Percentiles rank a stretch among this genome's conserved stretches.
Conservation (phyloP, 37 sponge, comb jelly and placozoan species). For the Chondrosia reniformis region DNA sequence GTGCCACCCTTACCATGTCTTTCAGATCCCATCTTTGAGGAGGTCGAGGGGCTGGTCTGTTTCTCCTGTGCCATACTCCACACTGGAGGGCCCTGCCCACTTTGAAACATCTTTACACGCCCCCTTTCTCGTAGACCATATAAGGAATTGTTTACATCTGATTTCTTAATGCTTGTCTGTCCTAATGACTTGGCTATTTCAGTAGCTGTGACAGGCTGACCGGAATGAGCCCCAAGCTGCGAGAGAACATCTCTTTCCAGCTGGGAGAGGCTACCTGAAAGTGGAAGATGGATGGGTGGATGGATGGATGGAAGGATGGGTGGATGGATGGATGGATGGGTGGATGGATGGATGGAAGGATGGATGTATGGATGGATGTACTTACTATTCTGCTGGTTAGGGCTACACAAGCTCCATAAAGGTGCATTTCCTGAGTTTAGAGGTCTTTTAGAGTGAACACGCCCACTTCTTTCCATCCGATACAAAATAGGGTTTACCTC, state of each 20-base stretch:
- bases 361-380: background rate
- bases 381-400: too few relatives aligned
- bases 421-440: slow-evolving; percentile 29
- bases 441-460: slow-evolving; percentile 10
- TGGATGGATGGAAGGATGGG: too few relatives aligned
- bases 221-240: too few relatives aligned
- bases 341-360: too few relatives aligned
- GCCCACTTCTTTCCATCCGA: slow-evolving; percentile 37
- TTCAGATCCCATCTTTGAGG: too few relatives aligned
- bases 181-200: background rate
- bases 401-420: slow-evolving; percentile 32
- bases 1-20: too few relatives aligned
- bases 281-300: too few relatives aligned
- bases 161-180: background rate
- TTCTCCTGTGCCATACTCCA: background rate
- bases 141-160: background rate
- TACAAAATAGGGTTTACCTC: slow-evolving; percentile 74
- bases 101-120: background rate
- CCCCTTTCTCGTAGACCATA: background rate
- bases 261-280: background rate
- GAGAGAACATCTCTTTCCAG: background rate
- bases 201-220: background rate
- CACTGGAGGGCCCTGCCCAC: background rate
- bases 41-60: too few relatives aligned
- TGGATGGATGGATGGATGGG: too few relatives aligned